Conservation (phyloP, 2,113 vertebrate genomes). For the Merops nubicus region DNA sequence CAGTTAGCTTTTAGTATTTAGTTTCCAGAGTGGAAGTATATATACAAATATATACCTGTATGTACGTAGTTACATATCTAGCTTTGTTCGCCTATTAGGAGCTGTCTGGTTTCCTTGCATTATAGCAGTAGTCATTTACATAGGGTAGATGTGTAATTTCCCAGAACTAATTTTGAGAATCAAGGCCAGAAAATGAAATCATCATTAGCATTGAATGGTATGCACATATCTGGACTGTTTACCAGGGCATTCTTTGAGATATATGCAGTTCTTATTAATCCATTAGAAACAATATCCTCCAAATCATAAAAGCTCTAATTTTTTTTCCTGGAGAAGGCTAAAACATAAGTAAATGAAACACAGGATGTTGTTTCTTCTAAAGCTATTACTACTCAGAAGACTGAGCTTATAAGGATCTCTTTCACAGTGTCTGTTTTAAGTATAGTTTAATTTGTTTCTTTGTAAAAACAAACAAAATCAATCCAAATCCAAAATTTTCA, state of each 20-base stretch:
- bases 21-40: not conserved
- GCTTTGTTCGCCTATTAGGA: not conserved
- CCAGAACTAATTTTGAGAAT: not conserved
- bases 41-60: not conserved
- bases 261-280: not conserved
- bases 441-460: not conserved
- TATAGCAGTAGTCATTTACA: not conserved
- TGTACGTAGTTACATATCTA: not conserved
- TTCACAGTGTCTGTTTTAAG: not conserved
- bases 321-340: constrained; percentile 1
- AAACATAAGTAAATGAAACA: not conserved
- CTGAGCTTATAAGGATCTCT: not conserved
- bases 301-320: not conserved
- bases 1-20: not conserved
- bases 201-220: not conserved
- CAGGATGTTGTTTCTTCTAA: not conserved
- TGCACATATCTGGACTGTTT: not conserved
- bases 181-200: constrained; percentile 12
- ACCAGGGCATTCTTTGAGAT: not conserved
- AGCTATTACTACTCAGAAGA: not conserved
- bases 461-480: not conserved
- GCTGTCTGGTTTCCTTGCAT: not conserved
- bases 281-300: not conserved
- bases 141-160: not conserved
- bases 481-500: not conserved